A percentile compares a stretch with the other conserved stretches of the same genome.
Conservation (phyloP, 2,797 vertebrate genomes). For the Sparus aurata region DNA sequence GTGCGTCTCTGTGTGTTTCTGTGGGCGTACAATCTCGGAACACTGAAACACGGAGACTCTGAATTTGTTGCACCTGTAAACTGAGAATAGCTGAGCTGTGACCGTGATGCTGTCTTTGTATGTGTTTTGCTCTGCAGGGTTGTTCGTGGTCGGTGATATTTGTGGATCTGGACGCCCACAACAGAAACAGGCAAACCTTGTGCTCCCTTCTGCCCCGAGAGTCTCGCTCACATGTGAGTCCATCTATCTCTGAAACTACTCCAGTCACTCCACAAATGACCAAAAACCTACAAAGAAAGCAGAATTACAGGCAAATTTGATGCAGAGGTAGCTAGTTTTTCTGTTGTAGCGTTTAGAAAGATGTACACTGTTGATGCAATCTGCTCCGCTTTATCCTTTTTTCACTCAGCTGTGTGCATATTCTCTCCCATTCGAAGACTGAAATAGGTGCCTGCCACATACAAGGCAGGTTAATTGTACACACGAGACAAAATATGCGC, state of each 20-base stretch:
- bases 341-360: not conserved
- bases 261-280: not conserved
- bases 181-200: conserved; percentile 96
- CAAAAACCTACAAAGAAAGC: not conserved
- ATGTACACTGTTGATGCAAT: not conserved
- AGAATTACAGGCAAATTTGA: not conserved
- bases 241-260: not conserved
- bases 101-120: conserved; percentile 20
- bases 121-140: conserved; percentile 78
- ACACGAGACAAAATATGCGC: conserved; percentile 16
- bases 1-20: not conserved
- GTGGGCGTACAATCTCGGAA: conserved; percentile 21
- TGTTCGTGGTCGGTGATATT: conserved; percentile 99
- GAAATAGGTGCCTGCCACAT: conserved; percentile 19
- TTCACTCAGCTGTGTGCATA: conserved; percentile 5
- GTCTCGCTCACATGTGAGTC: conserved; percentile 97
- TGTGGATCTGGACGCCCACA: conserved; percentile 98
- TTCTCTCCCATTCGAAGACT: conserved; percentile 8
- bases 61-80: conserved; percentile 18
- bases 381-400: not conserved
- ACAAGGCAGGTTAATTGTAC: conserved; percentile 30
- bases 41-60: not conserved
- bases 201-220: conserved; percentile 95
- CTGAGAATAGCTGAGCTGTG: conserved; percentile 35
- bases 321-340: not conserved